Base-by-base conservation (phyloP, 2,888 invertebrate genomes). In the Octonoba sinensis region DNA sequence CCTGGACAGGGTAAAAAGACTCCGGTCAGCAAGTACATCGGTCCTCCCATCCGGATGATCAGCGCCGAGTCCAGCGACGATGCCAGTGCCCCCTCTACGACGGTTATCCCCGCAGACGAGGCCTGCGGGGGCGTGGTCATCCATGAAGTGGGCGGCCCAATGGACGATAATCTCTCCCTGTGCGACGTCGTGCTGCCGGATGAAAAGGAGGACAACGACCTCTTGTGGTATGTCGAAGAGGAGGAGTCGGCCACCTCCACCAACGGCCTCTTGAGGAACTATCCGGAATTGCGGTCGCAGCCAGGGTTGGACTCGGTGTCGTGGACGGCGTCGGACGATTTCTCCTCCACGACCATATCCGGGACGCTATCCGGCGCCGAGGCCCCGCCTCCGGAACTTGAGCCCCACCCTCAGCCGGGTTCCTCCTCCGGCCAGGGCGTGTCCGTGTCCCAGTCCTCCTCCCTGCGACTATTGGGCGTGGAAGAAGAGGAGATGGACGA, bases 201-300 rank as follows among this genome's bases (percentile, higher is more conserved):
- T 4, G 44, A 20, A 13, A 54, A 49, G 13, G 13, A 16, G n/a
- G 65, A 75, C 60, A 74, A 66, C 46, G 59, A 62, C 11, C 44
- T 66, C 15, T 20, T 66, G 20, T 81, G 76, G 75, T 72, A 67
- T 22, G 74, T 75, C 2, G 83, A 83, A 24, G 85, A 85, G 22
- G 85, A 85, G 47, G 85, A 85, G 27, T 85, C 85, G 11, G 69
- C 79, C 4, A 78, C 83, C n/a, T 79, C 85, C 47, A 85, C 84
- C 3, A 83, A 84, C 24, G 84, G 83, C 24, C 65, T 85, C 12
- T 62, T 85, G 16, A 77, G 79, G 46, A 76, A 83, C 46, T 85
- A 85, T 69, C 85, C 85, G 3, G 85, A 85, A 66, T 27, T 83
- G 27, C 67, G 77, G 24, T 73, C 70, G 16, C 83, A 77, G 24